These are phyloP conservation scores for Microtus agrestis DNA, from an alignment of 2,797 vertebrate genomes.

Conservation along the genomic window DNA sequence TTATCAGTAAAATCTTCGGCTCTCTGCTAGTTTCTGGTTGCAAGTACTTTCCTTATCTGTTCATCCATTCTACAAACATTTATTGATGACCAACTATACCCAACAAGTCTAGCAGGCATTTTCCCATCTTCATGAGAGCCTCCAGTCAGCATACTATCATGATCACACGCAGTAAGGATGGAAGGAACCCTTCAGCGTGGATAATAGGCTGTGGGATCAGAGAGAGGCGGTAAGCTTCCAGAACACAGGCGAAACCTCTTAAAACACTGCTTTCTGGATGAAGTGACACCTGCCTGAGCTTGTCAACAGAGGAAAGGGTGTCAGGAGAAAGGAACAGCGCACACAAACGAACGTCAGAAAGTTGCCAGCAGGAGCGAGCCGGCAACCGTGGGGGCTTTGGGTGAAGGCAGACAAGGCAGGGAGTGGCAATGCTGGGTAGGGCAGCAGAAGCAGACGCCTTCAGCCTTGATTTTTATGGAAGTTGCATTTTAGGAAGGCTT, in stretches of 20 bases:
- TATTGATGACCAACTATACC: background rate
- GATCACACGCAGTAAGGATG: background rate
- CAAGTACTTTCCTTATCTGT: background rate
- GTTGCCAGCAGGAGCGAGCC: background rate
- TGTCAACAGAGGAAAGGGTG: background rate
- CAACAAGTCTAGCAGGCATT: background rate
- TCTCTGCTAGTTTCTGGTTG: background rate
- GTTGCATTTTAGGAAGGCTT: background rate
- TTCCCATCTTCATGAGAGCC: background rate
- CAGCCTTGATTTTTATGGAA: background rate
- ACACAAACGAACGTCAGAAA: background rate
- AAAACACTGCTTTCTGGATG: background rate
- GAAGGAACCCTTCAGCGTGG: too few species aligned
- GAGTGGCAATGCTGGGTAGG: too few species aligned
- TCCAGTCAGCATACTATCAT: background rate
- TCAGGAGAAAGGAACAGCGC: background rate
- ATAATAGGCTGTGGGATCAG: background rate
- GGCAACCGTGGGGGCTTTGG: background rate
- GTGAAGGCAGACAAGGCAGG: background rate
- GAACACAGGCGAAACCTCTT: background rate
- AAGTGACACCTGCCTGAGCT: background rate
- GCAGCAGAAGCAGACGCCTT: background rate
- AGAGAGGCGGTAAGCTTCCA: background rate
- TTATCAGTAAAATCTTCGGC: background rate
- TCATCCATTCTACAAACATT: background rate